Evolutionary conservation across 2,797 vertebrate species (phyloP), one percentile per base, ranked within the genome.

Genomic region (Urosaurus nigricauda): DNA sequence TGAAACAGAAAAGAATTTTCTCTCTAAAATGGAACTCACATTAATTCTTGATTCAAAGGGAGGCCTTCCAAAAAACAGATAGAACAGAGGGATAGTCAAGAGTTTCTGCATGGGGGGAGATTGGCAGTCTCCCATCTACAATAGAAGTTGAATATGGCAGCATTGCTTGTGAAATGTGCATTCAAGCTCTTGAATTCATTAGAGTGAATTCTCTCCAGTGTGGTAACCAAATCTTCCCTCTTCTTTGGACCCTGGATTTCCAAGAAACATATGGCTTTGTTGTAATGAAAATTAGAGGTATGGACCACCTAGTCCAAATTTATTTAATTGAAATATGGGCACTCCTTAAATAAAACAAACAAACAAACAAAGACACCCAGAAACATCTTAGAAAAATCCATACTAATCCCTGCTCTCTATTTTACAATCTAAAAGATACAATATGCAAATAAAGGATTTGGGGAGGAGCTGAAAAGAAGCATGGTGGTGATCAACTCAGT

Each of bases 1-100:
- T 89, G 78, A 80, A 81, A 43, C 40, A 86, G 43, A 86, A 53
- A 68, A 35, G 40, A 85, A 71, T 78, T 75, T 56, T 73, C 5
- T 63, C 2, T 71, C 4, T 89, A 71, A 84, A 88, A 60, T 51
- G 8, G 56, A 89, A 43, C 60, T 87, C 32, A 77, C 47, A 65
- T 60, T 81, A 58, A 78, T 81, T 87, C 29, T 60, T 37, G 21
- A 51, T 74, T 60, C 43, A 56, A 40, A 71, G 47, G 51, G 47
- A 73, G 51, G 11, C 29, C 53, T 60, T 87, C 53, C 17, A 82
- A 82, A 60, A 32, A 82, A 12, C 17, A 81, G 2, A 51, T 9
- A 82, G 37, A 2, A 1, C 78, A 82, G 26, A 37, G 21, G 29
- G 43, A 6, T 9, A 37, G 37, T 11, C 73, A 24, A n/a, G 73